phyloP scores from a whole-genome alignment of 2,113 vertebrate species.

The Bubo bubo region DNA sequence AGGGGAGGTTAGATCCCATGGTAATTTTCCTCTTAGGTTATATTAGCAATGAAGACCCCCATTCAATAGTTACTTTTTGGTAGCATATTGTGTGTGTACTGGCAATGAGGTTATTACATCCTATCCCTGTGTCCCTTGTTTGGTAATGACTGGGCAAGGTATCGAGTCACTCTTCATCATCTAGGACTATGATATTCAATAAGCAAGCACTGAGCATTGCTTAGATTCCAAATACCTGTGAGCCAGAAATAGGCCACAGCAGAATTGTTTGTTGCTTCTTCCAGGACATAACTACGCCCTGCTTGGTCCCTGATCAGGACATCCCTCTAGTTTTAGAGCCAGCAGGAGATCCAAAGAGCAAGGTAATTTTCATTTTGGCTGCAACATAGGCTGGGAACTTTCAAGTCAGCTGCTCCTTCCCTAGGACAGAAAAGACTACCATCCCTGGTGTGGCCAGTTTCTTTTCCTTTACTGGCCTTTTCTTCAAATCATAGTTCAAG shows the following conservation, averaged over 20 bases:
- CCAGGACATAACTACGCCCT: conserved; percentile 73
- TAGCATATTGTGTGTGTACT: neutral
- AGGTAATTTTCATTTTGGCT: conserved; percentile 65
- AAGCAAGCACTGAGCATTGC: conserved; percentile 16
- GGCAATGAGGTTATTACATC: neutral
- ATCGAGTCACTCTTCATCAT: neutral
- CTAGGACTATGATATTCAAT: neutral
- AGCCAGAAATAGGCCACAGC: conserved; percentile 55
- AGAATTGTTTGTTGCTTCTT: conserved; percentile 75
- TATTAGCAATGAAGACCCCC: neutral
- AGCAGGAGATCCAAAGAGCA: conserved; percentile 65
- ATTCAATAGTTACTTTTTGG: neutral
- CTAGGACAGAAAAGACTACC: conserved; percentile 29
- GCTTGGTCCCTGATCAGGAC: conserved; percentile 67
- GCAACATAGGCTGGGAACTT: conserved; percentile 25
- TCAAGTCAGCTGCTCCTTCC: conserved; percentile 34
- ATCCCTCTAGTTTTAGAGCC: conserved; percentile 69
- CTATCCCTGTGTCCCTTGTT: neutral
- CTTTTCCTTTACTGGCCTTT: conserved; percentile 41
- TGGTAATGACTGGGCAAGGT: neutral
- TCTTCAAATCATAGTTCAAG: conserved; percentile 35
- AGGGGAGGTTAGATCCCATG: neutral
- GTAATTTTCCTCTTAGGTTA: neutral
- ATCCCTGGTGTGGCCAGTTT: conserved; percentile 2
- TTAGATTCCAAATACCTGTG: conserved; percentile 31